phyloP scores from a whole-genome alignment of 2,797 vertebrate species.

The Carapus acus region DNA sequence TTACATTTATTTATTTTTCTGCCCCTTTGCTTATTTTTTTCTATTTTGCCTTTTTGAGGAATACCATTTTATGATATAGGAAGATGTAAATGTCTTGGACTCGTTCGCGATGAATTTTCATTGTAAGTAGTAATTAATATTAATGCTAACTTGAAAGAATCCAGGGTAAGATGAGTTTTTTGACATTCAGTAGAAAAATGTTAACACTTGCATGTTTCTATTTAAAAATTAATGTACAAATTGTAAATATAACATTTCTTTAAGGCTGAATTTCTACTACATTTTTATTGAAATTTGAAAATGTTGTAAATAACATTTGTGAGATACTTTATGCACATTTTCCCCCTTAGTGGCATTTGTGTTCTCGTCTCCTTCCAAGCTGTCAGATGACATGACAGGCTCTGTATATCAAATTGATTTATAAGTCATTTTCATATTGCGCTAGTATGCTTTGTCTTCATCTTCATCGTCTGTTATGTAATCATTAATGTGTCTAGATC shows the following conservation, averaged over 20 bases:
- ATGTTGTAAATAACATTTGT: slow-evolving; percentile 73
- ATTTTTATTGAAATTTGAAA: slow-evolving; percentile 79
- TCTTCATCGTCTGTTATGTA: slow-evolving; percentile 59
- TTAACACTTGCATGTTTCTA: slow-evolving; percentile 81
- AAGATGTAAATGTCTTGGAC: slow-evolving; percentile 62
- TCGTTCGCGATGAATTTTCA: slow-evolving; percentile 66
- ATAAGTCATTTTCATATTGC: slow-evolving; percentile 54
- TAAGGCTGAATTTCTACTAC: slow-evolving; percentile 78
- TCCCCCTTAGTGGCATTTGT: slow-evolving; percentile 48
- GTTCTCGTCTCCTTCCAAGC: slow-evolving; percentile 47
- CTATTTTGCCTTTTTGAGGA: slow-evolving; percentile 51
- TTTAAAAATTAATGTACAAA: slow-evolving; percentile 80
- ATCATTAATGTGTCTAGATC: slow-evolving; percentile 64
- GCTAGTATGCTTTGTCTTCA: slow-evolving; percentile 57
- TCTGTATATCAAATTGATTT: slow-evolving; percentile 63
- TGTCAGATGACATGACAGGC: slow-evolving; percentile 52
- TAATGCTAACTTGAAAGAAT: slow-evolving; percentile 72
- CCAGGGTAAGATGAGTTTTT: slow-evolving; percentile 71
- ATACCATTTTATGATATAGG: slow-evolving; percentile 57
- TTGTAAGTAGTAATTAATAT: slow-evolving; percentile 71
- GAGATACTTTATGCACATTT: slow-evolving; percentile 74
- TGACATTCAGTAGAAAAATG: slow-evolving; percentile 67
- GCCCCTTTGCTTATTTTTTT: slow-evolving; percentile 47
- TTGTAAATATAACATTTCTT: slow-evolving; percentile 79
- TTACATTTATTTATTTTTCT: slow-evolving; percentile 67